Evolutionary conservation across 1,140 invertebrate species (phyloP).

Genomic region (Portunus trituberculatus): DNA sequence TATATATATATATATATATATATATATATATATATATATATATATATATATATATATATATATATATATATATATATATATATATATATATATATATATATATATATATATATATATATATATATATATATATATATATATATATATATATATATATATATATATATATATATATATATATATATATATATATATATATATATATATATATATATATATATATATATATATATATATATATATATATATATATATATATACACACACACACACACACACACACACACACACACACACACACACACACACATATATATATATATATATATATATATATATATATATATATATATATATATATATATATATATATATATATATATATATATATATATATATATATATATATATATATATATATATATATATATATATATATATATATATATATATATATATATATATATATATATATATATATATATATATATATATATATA

Average conservation of each 20-base stretch:
- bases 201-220: slow-evolving; percentile 35
- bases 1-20: slow-evolving; percentile 38
- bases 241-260: slow-evolving; percentile 29
- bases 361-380: no score
- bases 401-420: no score
- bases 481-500: no score
- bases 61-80: slow-evolving; percentile 28
- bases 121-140: slow-evolving; percentile 19
- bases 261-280: no score
- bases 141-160: slow-evolving; percentile 35
- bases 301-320: no score
- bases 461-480: no score
- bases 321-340: no score
- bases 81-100: slow-evolving; percentile 38
- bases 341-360: no score
- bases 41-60: slow-evolving; percentile 29
- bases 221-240: slow-evolving; percentile 38
- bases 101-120: slow-evolving; percentile 38
- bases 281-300: no score
- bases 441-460: no score
- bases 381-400: no score
- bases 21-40: slow-evolving; percentile 28
- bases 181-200: slow-evolving; percentile 38
- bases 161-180: slow-evolving; percentile 38
- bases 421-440: no score